Conservation (phyloP, 2,797 vertebrate species). For the Myiotriccus ornatus region DNA sequence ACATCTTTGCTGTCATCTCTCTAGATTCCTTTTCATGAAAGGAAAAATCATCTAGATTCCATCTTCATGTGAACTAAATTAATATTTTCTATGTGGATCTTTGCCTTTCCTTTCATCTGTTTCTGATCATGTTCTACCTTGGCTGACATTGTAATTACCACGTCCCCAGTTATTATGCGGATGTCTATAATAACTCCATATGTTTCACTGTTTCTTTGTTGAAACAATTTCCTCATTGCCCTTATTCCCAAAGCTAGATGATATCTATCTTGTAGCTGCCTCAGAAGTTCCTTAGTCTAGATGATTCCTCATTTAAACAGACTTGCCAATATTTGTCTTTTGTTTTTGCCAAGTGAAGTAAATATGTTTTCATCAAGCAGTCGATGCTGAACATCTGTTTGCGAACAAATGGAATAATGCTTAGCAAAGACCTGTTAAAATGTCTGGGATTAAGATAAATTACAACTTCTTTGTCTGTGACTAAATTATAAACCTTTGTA, state of each 20-base stretch:
- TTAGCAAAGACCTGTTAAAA: background rate
- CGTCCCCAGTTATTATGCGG: background rate
- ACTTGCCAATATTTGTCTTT: background rate
- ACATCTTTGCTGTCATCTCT: background rate
- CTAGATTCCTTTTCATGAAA: background rate
- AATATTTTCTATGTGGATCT: background rate
- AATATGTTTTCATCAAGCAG: background rate
- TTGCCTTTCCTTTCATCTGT: conserved; percentile 29
- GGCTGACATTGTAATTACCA: conserved; percentile 26
- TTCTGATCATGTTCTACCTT: conserved; percentile 12
- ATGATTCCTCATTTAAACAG: background rate
- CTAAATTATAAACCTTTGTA: background rate
- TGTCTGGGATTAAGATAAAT: background rate
- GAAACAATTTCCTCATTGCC: conserved; percentile 27
- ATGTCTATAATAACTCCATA: background rate
- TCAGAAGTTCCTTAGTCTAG: background rate
- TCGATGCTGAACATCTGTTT: background rate
- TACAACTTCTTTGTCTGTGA: background rate
- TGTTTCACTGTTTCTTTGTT: conserved; percentile 24
- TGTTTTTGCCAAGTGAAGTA: background rate
- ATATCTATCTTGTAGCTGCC: background rate
- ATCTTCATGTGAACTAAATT: background rate
- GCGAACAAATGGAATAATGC: background rate
- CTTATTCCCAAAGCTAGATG: conserved; percentile 8
- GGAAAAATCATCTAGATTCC: background rate